Evolutionary conservation across 2,113 vertebrate species (phyloP), one percentile per base, ranked within the genome.

Genomic region (Takifugu bimaculatus): DNA sequence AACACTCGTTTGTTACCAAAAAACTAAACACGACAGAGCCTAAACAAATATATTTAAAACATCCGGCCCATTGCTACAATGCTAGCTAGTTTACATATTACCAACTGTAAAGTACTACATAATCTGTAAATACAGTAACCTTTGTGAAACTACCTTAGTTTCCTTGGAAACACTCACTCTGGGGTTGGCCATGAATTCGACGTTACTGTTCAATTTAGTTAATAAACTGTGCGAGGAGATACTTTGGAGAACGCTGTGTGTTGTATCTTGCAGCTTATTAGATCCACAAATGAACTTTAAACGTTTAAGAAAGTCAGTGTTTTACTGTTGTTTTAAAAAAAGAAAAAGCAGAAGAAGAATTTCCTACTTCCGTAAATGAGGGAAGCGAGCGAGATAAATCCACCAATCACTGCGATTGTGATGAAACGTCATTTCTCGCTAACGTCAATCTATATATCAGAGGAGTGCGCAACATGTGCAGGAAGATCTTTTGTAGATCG

Each of bases 141-240:
- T 7, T 57, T 45, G 26, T 3, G 15, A 13, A n/a, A 5, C 28
- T 54, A 13, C 5, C 12, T 1, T 45, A 11, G 35, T 39, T 45
- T 45, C 13, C 48, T 35, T 53, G 3, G 0, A 13, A 5, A 47
- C 50, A 85, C 87, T 86, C 14, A 87, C 88, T 74, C 83, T 81
- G 58, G 85, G 84, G 59, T 84, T 75, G 10, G 87, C 83, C 87
- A 90, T 90, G 43, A 10, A 0, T 58, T 13, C 57, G n/a, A 35
- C 12, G 13, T 9, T 0, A 20, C 20, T 20, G 20, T 20, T 20
- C 20, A 20, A 20, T 20, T 20, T 20, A 1, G 20, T 20, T 20
- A 20, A 4, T 45, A 14, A 45, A 45, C 20, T 20, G 20, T 45
- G 14, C 9, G 13, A 13, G 3, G 44, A 15, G 44, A 14, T 15